Evolutionary conservation across 2,797 vertebrate species (phyloP).

Genomic region (Myripristis jacobus): DNA sequence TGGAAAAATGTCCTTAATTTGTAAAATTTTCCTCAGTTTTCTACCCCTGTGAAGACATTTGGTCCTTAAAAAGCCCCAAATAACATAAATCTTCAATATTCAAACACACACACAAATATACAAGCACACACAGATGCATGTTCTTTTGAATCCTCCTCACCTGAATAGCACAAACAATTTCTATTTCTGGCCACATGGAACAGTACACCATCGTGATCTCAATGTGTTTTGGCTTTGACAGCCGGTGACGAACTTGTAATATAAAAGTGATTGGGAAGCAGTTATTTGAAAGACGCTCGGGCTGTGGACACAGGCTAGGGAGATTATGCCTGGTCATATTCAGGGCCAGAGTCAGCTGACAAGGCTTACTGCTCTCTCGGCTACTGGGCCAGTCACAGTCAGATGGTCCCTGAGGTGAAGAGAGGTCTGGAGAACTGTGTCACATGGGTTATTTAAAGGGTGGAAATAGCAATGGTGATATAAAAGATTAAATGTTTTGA

Average conservation of each 20-base stretch:
- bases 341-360: slow-evolving; percentile 74
- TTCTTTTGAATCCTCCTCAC: neutral
- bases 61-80: too few species aligned
- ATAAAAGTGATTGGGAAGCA: neutral
- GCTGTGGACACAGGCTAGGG: slow-evolving; percentile 8
- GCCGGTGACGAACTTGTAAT: neutral
- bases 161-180: neutral
- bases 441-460: slow-evolving; percentile 64
- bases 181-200: too few species aligned
- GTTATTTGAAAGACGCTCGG: neutral
- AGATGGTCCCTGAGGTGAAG: slow-evolving; percentile 55
- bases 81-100: too few species aligned
- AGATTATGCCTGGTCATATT: slow-evolving; percentile 41
- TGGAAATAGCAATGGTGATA: slow-evolving; percentile 19
- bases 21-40: too few species aligned
- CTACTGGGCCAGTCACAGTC: slow-evolving; percentile 64
- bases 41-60: too few species aligned
- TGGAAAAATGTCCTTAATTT: too few species aligned
- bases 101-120: too few species aligned
- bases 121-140: too few species aligned
- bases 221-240: neutral
- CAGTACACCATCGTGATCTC: too few species aligned
- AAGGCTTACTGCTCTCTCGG: slow-evolving; percentile 56
- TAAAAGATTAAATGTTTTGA: slow-evolving; percentile 5
- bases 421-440: slow-evolving; percentile 52